Base-by-base conservation (phyloP, 1,140 invertebrate species). In the Lepidurus packardi region DNA sequence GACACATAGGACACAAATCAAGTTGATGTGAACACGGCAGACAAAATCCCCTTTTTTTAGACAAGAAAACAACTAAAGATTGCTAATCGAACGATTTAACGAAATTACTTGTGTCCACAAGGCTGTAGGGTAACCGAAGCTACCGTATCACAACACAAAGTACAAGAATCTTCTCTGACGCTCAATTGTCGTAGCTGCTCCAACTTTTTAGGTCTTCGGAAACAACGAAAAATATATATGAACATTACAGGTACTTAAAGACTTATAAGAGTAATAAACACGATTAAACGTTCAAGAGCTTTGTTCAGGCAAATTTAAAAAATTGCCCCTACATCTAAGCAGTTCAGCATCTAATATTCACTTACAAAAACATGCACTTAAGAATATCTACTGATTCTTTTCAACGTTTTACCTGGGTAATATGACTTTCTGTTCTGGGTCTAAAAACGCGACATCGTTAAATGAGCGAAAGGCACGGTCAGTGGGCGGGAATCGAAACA, bases 1-100 rank as follows among this genome's bases (percentile, higher is more conserved):
- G 89, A 85, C 94, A 97, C 88, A 97, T 91, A n/a, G 95, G 95
- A 86, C 95, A 97, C 79, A 91, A 90, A 79, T 90, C 89, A 78
- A 97, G 83, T 83, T 93, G 91, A 74, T 89, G 86, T 9, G 92
- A 90, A 88, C 95, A 97, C 6, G 88, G 86, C 76, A 88, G 87
- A 86, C 94, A 97, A 85, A 96, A 96, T 73, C 94, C 94, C 81
- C 93, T 95, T 86, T 13, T 89, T 88, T 82, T 81, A 80, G 83
- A 79, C 25, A 79, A 78, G 75, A 76, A 81, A 79, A 79, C 78
- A 75, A 75, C 75, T 42, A 53, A 79, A 73, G 43, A 25, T 53
- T 45, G 47, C 34, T 77, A 75, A 77, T 77, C 41, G 25, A 43
- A 16, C 73, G 74, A 79, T 41, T 73, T 79, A 34, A 13, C 21